Conservation (phyloP, 2,797 vertebrate species). For the Sternarchorhynchus goeldii region DNA sequence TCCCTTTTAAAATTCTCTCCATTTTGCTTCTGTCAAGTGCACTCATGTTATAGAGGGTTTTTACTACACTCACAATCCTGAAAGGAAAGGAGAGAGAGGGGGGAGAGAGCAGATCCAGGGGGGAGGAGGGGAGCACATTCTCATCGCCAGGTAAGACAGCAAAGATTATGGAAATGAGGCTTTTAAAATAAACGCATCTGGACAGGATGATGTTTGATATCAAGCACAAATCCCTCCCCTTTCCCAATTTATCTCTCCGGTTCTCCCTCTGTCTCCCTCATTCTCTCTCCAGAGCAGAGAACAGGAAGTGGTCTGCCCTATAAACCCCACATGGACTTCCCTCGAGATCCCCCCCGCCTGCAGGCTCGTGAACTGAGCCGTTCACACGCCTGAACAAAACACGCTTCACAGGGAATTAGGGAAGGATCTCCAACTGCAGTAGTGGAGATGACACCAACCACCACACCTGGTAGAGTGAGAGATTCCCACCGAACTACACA, state of each 20-base stretch:
- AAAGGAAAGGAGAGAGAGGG: neutral
- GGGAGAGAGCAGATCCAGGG: neutral
- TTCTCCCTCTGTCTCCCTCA: neutral
- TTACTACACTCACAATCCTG: neutral
- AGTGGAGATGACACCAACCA: too few relatives aligned
- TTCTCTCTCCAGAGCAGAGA: conserved; percentile 8
- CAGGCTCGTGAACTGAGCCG: too few relatives aligned
- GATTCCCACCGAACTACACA: too few relatives aligned
- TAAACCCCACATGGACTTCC: too few relatives aligned
- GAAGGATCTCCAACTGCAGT: too few relatives aligned
- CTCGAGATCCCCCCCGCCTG: neutral
- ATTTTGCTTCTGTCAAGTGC: conserved; percentile 9
- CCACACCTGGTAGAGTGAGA: too few relatives aligned
- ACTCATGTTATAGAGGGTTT: neutral
- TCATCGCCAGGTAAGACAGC: conserved; percentile 27
- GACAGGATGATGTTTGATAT: conserved; percentile 34
- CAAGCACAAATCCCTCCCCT: neutral
- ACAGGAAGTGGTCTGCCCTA: neutral
- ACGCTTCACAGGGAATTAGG: too few relatives aligned
- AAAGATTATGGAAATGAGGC: conserved; percentile 55
- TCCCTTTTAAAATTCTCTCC: neutral
- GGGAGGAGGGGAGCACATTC: neutral
- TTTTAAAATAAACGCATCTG: conserved; percentile 49
- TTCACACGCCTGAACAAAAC: too few relatives aligned
- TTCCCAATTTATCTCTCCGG: neutral